Conservation (phyloP, 2,113 vertebrate genomes). For the Macquaria australasica region DNA sequence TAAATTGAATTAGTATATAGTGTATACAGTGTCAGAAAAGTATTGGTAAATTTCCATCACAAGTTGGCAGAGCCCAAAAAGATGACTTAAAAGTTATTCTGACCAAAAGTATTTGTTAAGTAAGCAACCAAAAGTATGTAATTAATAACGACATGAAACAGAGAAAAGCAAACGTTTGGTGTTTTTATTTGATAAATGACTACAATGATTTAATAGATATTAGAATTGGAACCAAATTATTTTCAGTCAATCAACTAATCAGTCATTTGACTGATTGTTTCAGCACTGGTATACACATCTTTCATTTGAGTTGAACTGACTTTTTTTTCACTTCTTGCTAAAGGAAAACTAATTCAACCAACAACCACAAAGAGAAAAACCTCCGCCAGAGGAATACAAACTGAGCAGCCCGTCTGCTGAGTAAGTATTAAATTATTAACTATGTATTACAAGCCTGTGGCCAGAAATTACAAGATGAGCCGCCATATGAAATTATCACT, state of each 20-base stretch:
- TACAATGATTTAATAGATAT: neutral
- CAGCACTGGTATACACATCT: neutral
- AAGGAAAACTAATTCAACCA: conserved; percentile 99
- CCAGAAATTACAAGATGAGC: conserved; percentile 10
- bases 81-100: neutral
- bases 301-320: conserved; percentile 35
- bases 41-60: no score
- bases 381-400: conserved; percentile 99
- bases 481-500: neutral
- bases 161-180: neutral
- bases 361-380: conserved; percentile 99
- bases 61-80: neutral
- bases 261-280: neutral
- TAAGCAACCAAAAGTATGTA: neutral
- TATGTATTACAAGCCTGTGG: conserved; percentile 34
- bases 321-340: conserved; percentile 34
- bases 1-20: neutral
- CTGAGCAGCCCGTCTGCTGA: conserved; percentile 83
- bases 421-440: conserved; percentile 77
- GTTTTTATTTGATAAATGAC: neutral
- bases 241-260: neutral
- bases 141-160: neutral
- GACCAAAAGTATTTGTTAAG: no score
- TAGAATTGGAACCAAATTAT: neutral
- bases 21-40: neutral